Conservation (phyloP, 2,888 invertebrate species). For the Nasonia oneida region DNA sequence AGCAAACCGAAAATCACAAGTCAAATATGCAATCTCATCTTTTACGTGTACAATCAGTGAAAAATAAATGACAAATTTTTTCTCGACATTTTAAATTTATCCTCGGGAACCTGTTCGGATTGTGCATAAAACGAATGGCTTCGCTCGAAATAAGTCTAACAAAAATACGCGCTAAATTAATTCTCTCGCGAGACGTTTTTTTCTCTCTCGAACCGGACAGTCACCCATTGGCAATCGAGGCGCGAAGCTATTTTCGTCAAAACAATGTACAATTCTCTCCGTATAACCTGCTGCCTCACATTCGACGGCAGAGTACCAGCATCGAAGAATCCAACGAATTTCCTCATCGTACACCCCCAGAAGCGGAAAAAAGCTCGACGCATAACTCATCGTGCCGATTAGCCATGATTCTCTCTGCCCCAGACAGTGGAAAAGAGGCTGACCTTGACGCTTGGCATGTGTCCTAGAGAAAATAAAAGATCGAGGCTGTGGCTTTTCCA, state of each 20-base stretch:
- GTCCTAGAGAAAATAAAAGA: constrained; percentile 40
- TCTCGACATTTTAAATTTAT: not conserved
- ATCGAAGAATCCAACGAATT: too few relatives aligned
- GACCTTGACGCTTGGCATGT: constrained; percentile 43
- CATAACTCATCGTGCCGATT: not conserved
- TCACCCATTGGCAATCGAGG: not conserved
- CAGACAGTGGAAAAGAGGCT: not conserved
- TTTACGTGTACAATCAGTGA: not conserved
- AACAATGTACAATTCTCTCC: not conserved
- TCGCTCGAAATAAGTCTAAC: not conserved
- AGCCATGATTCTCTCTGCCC: constrained; percentile 2
- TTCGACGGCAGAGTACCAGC: not conserved
- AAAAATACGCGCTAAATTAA: not conserved
- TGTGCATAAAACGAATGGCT: constrained; percentile 9
- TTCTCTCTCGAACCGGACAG: not conserved
- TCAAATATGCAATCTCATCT: not conserved
- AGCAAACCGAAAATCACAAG: too few relatives aligned
- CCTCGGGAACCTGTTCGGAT: not conserved
- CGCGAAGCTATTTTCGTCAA: constrained; percentile 4
- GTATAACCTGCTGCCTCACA: not conserved
- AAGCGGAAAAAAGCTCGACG: too few relatives aligned
- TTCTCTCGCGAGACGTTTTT: not conserved
- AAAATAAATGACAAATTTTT: constrained; percentile 6
- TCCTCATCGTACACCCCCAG: too few relatives aligned
- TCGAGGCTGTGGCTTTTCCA: constrained; percentile 15